Evolutionary conservation across 2,888 invertebrate genomes (phyloP), one percentile per base, ranked within the genome.

Genomic region (Rhogogaster chlorosoma): DNA sequence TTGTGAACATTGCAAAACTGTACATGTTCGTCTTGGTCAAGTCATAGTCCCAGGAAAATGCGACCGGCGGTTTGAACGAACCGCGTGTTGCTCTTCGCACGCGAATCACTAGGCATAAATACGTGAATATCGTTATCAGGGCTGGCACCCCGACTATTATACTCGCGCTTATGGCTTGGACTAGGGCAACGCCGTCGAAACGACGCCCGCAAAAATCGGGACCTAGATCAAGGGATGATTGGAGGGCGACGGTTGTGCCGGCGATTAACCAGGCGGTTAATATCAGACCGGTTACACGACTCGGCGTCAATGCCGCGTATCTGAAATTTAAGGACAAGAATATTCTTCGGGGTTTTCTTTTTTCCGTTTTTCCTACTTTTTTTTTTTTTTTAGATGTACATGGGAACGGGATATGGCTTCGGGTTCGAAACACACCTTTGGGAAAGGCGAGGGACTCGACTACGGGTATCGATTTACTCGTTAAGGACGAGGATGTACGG

Each of bases 151-250:
- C 94, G 53, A 97, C 95, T 77, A 96, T 94, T 0, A 96, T 87
- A 7, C 95, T 93, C 0, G 95, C 94, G 0, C 96, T 95, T 1
- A 94, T 90, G 0, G 94, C 91, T 86, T 96, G 95, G 88, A 95
- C 96, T 84, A 94, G 93, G 26, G 94, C 93, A 87, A 96, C 94
- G 0, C 96, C 95, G 73, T 90, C 91, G 87, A 95, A 94, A 49
- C 92, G 92, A 4, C 96, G 94, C 10, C 94, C 94, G 91, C 97
- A 97, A 89, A 96, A 96, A 89, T 97, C 96, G 84, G 96, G 96
- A 36, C 96, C 96, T 0, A 95, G 91, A 15, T 94, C 94, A 38
- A 95, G 91, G 64, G 94, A 94, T 77, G 96, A 96, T 87, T 97
- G 97, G 0, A 95, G 89, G 0, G 94, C 95, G 0, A 96, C 95